Evolutionary conservation across 2,888 invertebrate species (phyloP), one percentile per base, ranked within the genome.

Genomic region (Orthonevra nobilis): DNA sequence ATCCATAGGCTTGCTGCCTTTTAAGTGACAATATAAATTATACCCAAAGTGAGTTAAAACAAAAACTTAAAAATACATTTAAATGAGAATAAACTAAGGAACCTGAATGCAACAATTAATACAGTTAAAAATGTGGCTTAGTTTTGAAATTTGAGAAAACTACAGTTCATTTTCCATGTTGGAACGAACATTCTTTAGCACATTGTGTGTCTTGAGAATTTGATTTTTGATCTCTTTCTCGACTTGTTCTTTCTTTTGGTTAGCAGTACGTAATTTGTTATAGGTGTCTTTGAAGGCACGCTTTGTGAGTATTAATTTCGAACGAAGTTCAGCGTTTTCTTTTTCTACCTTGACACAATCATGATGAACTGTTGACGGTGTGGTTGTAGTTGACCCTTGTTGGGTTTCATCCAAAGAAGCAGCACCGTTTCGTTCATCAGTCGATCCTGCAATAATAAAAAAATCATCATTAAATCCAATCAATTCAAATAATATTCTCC

Each of bases 171-270:
- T 89, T 86, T 93, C 93, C 86, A 95, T 90, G 86, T 94, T 94
- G 66, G 93, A 93, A 81, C 94, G 92, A 34, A 94, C 94, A 88
- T 93, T 92, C 73, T 93, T 92, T 74, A 95, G 89, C 48, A 95
- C 94, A 83, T 93, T 92, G 82, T 94, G 94, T 17, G 95, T 95
- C 89, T 94, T 94, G 85, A 93, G 92, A 83, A 95, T 93, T 89
- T 95, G 94, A 84, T 92, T 92, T 86, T 94, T 94, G 86, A 96
- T 95, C 40, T 95, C 94, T 84, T 94, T 93, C 87, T 96, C 95
- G 28, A 96, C 94, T 87, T 93, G 93, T 85, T 93, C 93, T 87
- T 96, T 96, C 82, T 93, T 92, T 87, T 94, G 92, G 87, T 95
- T 95, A 44, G 95, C 93, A 9, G 92, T 91, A 82, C 93, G 93